Evolutionary conservation across 92 coral and sea anemone species (phyloP).

Genomic region (Siderastrea radians): DNA sequence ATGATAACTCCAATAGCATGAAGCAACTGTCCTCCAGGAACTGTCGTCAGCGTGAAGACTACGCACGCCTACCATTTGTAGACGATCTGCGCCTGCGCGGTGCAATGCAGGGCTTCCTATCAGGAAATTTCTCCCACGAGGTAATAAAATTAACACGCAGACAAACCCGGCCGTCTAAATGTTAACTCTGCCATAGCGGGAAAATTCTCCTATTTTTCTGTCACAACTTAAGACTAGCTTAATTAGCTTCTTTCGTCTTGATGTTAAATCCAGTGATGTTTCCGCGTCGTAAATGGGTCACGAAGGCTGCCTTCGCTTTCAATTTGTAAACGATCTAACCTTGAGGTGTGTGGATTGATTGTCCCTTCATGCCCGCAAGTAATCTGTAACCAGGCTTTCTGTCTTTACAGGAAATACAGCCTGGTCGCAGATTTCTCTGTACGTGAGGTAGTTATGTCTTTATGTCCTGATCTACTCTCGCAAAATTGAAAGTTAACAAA

Average conservation of each 20-base stretch:
- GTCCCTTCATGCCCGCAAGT: background rate
- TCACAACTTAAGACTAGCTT: background rate
- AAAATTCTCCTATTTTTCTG: background rate
- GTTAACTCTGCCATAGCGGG: background rate
- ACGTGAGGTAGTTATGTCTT: background rate
- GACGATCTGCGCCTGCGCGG: constrained; percentile 5
- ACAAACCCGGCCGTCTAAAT: background rate
- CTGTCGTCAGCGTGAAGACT: background rate
- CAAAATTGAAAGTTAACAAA: too few species aligned
- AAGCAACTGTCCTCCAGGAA: background rate
- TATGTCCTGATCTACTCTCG: background rate
- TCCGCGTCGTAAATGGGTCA: background rate
- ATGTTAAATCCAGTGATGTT: background rate
- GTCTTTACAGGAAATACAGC: background rate
- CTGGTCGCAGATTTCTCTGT: background rate
- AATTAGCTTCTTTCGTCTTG: background rate
- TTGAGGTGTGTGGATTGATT: background rate
- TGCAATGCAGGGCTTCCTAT: background rate
- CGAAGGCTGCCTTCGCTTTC: constrained; percentile 1
- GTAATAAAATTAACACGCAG: background rate
- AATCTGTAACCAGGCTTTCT: background rate
- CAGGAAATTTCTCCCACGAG: background rate
- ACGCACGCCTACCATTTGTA: background rate
- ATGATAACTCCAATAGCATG: too few species aligned
- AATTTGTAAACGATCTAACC: background rate